phyloP scores from a whole-genome alignment of 1,140 invertebrate species.

The Zaprionus gabonicus region DNA sequence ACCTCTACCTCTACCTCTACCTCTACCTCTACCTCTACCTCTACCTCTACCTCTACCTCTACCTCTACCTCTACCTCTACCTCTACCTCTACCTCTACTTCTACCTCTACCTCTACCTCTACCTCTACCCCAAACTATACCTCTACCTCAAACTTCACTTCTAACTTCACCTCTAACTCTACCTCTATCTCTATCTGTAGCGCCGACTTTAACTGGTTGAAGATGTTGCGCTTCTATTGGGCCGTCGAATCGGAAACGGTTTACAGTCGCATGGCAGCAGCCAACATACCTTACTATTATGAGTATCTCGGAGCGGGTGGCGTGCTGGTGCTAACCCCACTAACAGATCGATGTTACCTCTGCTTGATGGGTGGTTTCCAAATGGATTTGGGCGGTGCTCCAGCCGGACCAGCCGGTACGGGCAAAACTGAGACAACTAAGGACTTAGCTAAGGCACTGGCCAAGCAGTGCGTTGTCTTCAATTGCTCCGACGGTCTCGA shows the following conservation, averaged over 20 bases:
- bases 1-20: no score
- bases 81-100: no score
- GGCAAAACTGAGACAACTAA: constrained; percentile 98
- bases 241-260: constrained; percentile 91
- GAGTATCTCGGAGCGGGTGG: constrained; percentile 95
- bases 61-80: no score
- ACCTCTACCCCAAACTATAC: no score
- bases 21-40: no score
- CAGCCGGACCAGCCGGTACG: constrained; percentile 94
- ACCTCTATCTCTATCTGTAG: constrained; percentile 72
- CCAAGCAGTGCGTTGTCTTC: constrained; percentile 95
- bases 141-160: no score
- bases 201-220: constrained; percentile 94
- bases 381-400: constrained; percentile 93
- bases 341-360: constrained; percentile 93
- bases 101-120: no score
- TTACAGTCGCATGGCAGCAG: constrained; percentile 90
- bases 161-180: no score
- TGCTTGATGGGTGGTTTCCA: constrained; percentile 95
- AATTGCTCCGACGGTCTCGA: constrained; percentile 94
- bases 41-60: no score
- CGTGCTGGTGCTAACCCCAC: constrained; percentile 91
- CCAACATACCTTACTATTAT: constrained; percentile 93
- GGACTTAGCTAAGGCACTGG: constrained; percentile 94
- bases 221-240: constrained; percentile 97